Evolutionary conservation across 2,888 invertebrate genomes (phyloP).

Genomic region (Exocentrus adspersus): DNA sequence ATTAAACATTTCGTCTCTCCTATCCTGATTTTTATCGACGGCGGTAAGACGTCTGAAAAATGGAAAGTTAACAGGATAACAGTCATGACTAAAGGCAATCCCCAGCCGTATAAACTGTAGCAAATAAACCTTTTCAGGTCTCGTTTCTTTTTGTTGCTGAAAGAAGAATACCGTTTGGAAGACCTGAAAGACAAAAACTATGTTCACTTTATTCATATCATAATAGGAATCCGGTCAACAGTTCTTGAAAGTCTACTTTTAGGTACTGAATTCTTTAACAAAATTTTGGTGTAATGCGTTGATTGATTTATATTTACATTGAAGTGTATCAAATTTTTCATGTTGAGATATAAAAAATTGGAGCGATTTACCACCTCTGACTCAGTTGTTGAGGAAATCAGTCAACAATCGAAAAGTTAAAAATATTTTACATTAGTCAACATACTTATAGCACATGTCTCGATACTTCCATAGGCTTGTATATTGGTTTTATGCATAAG

Average conservation of each 20-base stretch:
- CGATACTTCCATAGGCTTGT: background rate
- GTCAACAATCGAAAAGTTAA: background rate
- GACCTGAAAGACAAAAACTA: constrained; percentile 24
- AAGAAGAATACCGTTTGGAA: constrained; percentile 16
- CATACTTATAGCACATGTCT: background rate
- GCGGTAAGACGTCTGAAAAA: constrained; percentile 62
- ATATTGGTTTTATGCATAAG: background rate
- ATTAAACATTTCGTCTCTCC: constrained; percentile 41
- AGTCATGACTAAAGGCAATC: constrained; percentile 69
- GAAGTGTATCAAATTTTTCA: too few species aligned
- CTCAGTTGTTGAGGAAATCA: background rate
- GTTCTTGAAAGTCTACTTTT: too few species aligned
- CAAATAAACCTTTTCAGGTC: constrained; percentile 69
- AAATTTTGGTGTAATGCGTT: too few species aligned
- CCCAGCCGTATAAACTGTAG: constrained; percentile 80
- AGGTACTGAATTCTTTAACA: too few species aligned
- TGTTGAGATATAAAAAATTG: too few species aligned
- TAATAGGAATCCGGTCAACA: too few species aligned
- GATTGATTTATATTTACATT: too few species aligned
- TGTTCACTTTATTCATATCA: too few species aligned
- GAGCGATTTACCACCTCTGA: background rate
- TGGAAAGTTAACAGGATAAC: constrained; percentile 68
- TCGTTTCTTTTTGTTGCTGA: constrained; percentile 49
- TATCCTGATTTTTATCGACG: constrained; percentile 37
- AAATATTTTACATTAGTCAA: background rate